Conservation (phyloP, 2,113 vertebrate species). For the Shinisaurus crocodilurus region DNA sequence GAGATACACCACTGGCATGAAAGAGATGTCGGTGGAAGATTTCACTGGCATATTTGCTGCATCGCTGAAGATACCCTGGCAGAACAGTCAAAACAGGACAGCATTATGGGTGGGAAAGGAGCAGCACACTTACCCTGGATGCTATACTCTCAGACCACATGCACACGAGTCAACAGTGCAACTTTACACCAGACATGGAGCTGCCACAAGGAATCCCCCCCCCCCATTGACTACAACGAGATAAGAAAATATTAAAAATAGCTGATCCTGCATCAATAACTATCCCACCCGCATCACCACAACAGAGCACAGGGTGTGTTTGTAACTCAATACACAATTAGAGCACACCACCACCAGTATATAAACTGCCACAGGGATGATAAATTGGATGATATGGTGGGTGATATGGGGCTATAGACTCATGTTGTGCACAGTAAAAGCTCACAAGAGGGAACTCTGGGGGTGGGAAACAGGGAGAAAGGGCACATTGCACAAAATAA, state of each 20-base stretch:
- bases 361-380: not conserved
- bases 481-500: no score
- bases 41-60: not conserved
- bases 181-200: not conserved
- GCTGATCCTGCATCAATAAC: not conserved
- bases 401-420: not conserved
- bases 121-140: not conserved
- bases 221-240: no score
- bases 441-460: no score
- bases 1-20: not conserved
- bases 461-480: no score
- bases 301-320: no score
- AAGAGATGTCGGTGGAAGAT: not conserved
- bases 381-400: not conserved
- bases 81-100: not conserved
- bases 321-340: no score
- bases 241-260: not conserved
- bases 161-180: not conserved
- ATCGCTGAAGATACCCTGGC: not conserved
- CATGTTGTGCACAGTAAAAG: no score
- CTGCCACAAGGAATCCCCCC: no score
- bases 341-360: no score
- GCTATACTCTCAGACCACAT: no score
- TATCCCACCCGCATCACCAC: no score
- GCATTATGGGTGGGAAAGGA: not conserved